These are phyloP conservation scores for Leptinotarsa undecemlineata DNA, from an alignment of 1,140 invertebrate species.

Conservation along the genomic window DNA sequence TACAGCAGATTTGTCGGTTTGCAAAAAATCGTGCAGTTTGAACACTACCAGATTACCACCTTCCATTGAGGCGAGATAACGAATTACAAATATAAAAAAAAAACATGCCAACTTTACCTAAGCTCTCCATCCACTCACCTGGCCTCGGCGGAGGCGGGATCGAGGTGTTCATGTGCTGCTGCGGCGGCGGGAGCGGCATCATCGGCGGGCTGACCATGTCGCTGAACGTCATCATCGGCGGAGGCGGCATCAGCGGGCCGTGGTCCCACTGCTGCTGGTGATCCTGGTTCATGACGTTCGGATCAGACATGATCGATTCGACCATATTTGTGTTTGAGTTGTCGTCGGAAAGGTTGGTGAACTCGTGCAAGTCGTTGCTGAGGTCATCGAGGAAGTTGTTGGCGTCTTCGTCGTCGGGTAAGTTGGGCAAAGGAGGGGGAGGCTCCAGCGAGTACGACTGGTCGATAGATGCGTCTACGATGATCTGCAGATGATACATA, in stretches of 20 bases:
- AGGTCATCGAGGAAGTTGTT: conserved; percentile 38
- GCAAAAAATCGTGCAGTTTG: too few species aligned
- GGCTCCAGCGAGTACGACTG: conserved; percentile 40
- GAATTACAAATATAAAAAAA: too few species aligned
- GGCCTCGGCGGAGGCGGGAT: conserved; percentile 4
- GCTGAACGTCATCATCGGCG: conserved; percentile 19
- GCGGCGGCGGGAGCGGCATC: conserved; percentile 13
- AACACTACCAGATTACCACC: too few species aligned
- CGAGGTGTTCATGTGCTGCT: not conserved
- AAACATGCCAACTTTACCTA: not conserved
- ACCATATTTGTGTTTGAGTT: not conserved
- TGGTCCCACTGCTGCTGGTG: not conserved
- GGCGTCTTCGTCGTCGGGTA: conserved; percentile 44
- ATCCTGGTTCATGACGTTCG: not conserved
- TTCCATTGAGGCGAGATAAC: too few species aligned
- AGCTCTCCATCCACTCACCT: not conserved
- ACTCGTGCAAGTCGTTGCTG: conserved; percentile 32
- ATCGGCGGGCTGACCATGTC: conserved; percentile 15
- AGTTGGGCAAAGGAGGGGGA: conserved; percentile 47
- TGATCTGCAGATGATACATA: conserved; percentile 14
- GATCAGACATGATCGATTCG: not conserved
- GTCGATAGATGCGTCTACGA: not conserved
- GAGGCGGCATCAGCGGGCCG: conserved; percentile 4
- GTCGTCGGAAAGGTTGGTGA: not conserved
- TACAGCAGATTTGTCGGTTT: too few species aligned